Evolutionary conservation across 2,888 invertebrate species (phyloP), one percentile per base, ranked within the genome.

Genomic region (Xestia c-nigrum): DNA sequence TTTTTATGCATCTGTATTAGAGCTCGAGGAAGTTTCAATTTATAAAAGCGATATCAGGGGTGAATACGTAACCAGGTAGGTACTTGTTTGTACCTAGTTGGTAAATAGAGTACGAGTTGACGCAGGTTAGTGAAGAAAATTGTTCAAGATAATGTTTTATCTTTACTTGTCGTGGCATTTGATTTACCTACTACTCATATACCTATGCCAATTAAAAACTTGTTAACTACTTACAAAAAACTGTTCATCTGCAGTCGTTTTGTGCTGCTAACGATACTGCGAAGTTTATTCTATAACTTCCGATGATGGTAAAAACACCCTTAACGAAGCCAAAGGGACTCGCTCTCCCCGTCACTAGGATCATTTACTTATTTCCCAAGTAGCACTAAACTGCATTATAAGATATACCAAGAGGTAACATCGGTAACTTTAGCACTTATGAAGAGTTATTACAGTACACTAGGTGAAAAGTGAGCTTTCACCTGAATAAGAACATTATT

Each of bases 201-300:
- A n/a, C n/a, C n/a, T n/a, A n/a, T n/a, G 47, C 1, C 16, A 57
- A 65, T 78, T 73, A 74, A 74, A 74, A 65, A 78, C 47, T 16
- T 24, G 74, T 64, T 70, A 52, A 38, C 16, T 61, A 5, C 14
- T 19, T 6, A 43, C 59, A 10, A 63, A 72, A 79, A 72, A 19
- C 61, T 19, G 16, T 24, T 9, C 14, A 9, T 21, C 3, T 19
- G 4, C 4, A 4, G 19, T 9, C 59, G 0, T 31, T 47, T 19
- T 14, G 19, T 14, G 40, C 14, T n/a, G 46, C 47, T n/a, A 12
- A 47, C 7, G 19, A 12, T 31, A 31, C 9, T 59, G 40, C 5
- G 12, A 40, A 19, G 12, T 63, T 63, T 21, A 40, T 12, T 63
- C 5, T 7, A 59, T 7, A 31, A 31, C 5, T 52, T 57, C 10